Evolutionary conservation across 2,113 vertebrate species (phyloP).

Genomic region (Anoplopoma fimbria): DNA sequence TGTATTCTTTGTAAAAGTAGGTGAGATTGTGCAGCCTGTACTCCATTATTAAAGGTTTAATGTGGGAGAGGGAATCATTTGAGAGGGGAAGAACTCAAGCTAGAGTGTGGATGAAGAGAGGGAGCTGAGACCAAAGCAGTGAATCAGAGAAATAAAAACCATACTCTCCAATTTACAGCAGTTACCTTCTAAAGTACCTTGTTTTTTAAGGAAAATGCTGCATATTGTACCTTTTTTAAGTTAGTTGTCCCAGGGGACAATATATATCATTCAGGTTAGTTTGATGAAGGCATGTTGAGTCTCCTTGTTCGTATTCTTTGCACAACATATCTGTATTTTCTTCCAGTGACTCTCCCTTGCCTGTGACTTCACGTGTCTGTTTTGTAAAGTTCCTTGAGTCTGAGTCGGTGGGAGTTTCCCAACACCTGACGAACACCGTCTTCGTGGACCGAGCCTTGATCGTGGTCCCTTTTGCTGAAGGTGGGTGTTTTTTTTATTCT

Average conservation of each 20-base stretch:
- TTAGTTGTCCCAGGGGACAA: conserved; percentile 28
- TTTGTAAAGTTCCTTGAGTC: conserved; percentile 99
- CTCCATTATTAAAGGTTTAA: background rate
- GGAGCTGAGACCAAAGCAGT: too few species aligned
- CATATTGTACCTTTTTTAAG: background rate
- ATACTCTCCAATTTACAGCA: too few species aligned
- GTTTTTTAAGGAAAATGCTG: background rate
- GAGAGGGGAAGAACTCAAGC: too few species aligned
- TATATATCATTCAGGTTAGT: conserved; percentile 10
- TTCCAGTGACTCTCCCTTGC: conserved; percentile 98
- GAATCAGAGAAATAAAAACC: too few species aligned
- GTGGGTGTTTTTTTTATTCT: conserved; percentile 88
- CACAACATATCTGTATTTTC: conserved; percentile 86
- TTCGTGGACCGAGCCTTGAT: conserved; percentile 99
- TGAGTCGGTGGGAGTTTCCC: conserved; percentile 97
- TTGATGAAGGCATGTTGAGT: conserved; percentile 55
- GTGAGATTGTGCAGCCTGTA: background rate
- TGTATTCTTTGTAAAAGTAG: background rate
- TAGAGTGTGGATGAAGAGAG: too few species aligned
- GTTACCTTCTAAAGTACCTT: too few species aligned
- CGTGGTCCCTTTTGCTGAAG: conserved; percentile 99
- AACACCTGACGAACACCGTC: conserved; percentile 99
- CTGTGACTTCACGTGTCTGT: conserved; percentile 99
- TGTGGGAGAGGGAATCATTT: too few species aligned
- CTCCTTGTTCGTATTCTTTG: conserved; percentile 80